A percentile compares a stretch with the other conserved stretches of the same genome.
These are phyloP conservation scores for Zosterops borbonicus DNA, from an alignment of 2,113 vertebrate species.

Conservation along the genomic window DNA sequence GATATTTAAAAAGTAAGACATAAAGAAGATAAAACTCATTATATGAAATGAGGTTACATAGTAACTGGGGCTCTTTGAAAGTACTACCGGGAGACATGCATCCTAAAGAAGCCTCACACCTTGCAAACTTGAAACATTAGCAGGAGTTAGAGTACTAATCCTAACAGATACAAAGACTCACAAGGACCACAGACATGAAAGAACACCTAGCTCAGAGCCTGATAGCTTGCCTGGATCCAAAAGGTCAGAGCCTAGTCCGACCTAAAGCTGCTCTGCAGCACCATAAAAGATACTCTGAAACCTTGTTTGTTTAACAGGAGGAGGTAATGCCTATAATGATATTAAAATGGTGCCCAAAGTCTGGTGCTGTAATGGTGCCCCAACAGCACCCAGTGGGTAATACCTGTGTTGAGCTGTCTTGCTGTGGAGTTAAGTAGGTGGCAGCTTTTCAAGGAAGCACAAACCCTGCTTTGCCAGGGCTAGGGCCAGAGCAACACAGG, in stretches of 20 bases:
- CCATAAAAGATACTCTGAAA: background rate
- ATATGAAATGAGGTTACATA: background rate
- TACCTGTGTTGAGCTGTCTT: background rate
- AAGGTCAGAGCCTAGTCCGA: background rate
- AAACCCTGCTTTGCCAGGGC: background rate
- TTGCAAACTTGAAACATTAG: background rate
- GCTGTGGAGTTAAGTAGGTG: background rate
- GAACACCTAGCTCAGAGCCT: background rate
- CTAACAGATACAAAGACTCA: background rate
- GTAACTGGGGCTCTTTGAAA: background rate
- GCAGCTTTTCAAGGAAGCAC: background rate
- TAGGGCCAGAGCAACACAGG: background rate
- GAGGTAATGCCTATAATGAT: background rate
- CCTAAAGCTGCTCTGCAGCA: background rate
- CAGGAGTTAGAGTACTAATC: background rate
- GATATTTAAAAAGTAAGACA: background rate
- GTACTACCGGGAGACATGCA: background rate
- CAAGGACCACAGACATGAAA: background rate
- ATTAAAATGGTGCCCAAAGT: background rate
- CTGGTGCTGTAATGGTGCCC: background rate
- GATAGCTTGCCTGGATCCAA: background rate
- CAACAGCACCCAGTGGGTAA: background rate
- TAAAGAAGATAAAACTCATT: background rate
- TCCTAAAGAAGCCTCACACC: background rate
- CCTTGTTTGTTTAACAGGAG: background rate